These are phyloP conservation scores for Pygathrix nemaeus DNA, from an alignment of 2,113 vertebrate genomes.

Conservation along the genomic window DNA sequence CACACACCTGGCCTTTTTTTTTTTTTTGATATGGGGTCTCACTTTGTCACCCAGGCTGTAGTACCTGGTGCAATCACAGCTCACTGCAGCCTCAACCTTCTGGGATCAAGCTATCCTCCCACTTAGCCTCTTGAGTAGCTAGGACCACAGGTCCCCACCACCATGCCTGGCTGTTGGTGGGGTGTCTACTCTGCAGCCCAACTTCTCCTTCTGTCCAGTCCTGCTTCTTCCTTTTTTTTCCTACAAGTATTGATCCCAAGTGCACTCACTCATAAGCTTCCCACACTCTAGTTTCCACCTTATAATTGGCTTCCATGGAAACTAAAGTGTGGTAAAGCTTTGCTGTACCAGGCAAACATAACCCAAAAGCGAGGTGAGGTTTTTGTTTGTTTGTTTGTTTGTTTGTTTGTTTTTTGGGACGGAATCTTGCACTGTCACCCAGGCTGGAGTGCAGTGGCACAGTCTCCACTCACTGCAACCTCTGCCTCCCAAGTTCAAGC, in stretches of 20 bases:
- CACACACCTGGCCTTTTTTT: too few species aligned
- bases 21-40: too few species aligned
- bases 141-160: too few species aligned
- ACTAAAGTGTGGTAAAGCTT: neutral
- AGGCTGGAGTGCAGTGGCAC: too few species aligned
- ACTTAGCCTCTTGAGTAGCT: too few species aligned
- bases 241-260: neutral
- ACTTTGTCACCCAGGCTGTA: too few species aligned
- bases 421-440: neutral
- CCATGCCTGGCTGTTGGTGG: too few species aligned
- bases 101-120: too few species aligned
- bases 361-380: neutral
- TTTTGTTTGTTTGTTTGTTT: too few species aligned
- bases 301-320: neutral
- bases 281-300: neutral
- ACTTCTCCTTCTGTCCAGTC: neutral
- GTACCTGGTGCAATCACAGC: too few species aligned
- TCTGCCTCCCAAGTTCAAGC: neutral
- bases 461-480: neutral
- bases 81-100: too few species aligned
- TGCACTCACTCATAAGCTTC: neutral
- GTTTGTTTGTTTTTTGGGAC: neutral
- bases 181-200: neutral
- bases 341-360: neutral
- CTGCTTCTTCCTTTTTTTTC: neutral